phyloP scores from a whole-genome alignment of 2,113 vertebrate species.

The Macquaria australasica region DNA sequence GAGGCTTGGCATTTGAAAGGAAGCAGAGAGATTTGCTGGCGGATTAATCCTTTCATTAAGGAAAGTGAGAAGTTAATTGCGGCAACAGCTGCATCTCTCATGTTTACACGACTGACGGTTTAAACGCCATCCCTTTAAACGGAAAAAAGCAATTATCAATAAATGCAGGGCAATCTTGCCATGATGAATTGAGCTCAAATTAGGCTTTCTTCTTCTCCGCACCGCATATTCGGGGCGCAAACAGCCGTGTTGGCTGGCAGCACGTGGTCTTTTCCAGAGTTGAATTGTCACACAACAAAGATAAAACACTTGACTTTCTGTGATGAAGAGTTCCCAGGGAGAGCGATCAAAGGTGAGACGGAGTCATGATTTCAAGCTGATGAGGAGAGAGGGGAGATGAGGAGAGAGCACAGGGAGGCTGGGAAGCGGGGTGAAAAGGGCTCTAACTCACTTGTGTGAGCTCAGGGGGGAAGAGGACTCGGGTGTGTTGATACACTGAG shows the following conservation, averaged over 20 bases:
- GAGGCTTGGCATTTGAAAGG: constrained; percentile 83
- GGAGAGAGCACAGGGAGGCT: constrained; percentile 8
- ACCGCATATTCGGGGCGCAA: constrained; percentile 37
- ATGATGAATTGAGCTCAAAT: constrained; percentile 84
- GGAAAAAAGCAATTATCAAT: constrained; percentile 89
- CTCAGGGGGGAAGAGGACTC: constrained; percentile 41
- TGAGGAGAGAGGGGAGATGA: constrained; percentile 52
- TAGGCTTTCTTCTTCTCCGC: constrained; percentile 79
- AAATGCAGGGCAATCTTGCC: constrained; percentile 85
- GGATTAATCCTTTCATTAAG: constrained; percentile 88
- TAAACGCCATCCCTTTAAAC: constrained; percentile 79
- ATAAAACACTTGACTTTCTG: constrained; percentile 78
- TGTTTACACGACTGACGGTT: constrained; percentile 84
- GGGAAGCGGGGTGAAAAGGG: constrained; percentile 15
- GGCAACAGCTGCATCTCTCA: constrained; percentile 86
- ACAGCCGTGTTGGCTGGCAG: constrained; percentile 80
- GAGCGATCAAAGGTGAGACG: constrained; percentile 81
- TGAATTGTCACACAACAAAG: constrained; percentile 80
- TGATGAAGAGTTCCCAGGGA: constrained; percentile 65
- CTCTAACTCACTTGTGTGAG: constrained; percentile 12
- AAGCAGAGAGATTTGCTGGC: constrained; percentile 84
- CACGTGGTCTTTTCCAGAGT: constrained; percentile 60
- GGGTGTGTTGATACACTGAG: constrained; percentile 56
- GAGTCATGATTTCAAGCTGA: constrained; percentile 63
- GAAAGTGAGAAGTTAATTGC: constrained; percentile 88